These are phyloP conservation scores for Psococerastis gibbosa DNA, from an alignment of 2,888 invertebrate species.

Conservation along the genomic window DNA sequence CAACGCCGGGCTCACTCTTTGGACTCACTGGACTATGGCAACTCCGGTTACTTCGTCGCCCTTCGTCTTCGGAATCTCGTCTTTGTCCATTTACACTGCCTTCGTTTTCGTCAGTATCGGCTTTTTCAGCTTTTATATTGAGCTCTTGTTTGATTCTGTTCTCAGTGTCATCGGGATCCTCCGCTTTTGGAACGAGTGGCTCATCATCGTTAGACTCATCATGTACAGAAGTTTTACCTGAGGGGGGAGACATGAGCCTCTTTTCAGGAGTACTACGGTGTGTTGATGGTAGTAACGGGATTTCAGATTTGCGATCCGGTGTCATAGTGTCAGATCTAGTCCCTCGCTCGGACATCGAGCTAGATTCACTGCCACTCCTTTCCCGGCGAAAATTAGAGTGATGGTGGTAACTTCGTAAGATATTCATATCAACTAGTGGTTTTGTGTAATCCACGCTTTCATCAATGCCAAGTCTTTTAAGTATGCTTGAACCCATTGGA, in stretches of 20 bases:
- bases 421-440: constrained; percentile 74
- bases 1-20: constrained; percentile 10
- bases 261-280: constrained; percentile 52
- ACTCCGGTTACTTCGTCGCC: constrained; percentile 16
- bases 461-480: constrained; percentile 80
- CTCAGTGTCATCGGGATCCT: constrained; percentile 36
- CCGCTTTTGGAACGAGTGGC: constrained; percentile 17
- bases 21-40: constrained; percentile 34
- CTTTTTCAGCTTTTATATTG: constrained; percentile 11
- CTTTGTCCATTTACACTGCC: constrained; percentile 17
- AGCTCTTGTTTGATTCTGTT: constrained; percentile 38
- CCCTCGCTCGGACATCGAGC: constrained; percentile 68
- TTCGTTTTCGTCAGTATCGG: constrained; percentile 16
- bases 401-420: constrained; percentile 57
- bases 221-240: constrained; percentile 27
- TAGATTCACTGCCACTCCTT: constrained; percentile 73
- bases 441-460: constrained; percentile 87
- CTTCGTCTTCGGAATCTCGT: constrained; percentile 10
- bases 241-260: constrained; percentile 38
- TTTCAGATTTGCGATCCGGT: constrained; percentile 50
- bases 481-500: constrained; percentile 74
- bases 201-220: constrained; percentile 36
- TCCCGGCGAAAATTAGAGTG: constrained; percentile 37
- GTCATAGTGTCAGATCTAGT: constrained; percentile 65
- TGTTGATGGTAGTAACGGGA: constrained; percentile 38